phyloP scores from a whole-genome alignment of 2,113 vertebrate species.

The Crotalus helleri region DNA sequence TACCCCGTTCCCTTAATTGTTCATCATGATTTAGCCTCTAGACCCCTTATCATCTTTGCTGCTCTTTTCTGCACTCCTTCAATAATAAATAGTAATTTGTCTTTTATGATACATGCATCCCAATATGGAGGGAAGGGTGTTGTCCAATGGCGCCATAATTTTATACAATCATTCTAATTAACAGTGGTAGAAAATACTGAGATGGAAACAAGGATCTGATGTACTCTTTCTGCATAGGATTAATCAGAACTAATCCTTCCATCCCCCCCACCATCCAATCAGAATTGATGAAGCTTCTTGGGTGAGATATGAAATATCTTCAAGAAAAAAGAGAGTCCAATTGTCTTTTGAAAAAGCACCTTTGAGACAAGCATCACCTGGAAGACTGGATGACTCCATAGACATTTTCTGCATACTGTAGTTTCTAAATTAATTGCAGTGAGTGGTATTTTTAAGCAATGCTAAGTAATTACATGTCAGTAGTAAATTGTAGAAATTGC shows the following conservation, averaged over 20 bases:
- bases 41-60: too few relatives aligned
- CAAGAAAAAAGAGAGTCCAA: neutral
- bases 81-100: neutral
- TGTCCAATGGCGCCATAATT: neutral
- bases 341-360: neutral
- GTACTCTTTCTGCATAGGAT: neutral
- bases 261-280: neutral
- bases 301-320: neutral
- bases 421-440: slow-evolving; percentile 36
- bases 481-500: slow-evolving; percentile 58
- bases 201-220: neutral
- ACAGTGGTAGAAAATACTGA: neutral
- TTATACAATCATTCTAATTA: neutral
- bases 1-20: neutral
- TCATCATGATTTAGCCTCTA: neutral
- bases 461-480: slow-evolving; percentile 30
- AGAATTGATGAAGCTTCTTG: neutral
- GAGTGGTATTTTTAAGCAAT: slow-evolving; percentile 30
- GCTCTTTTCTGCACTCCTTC: neutral
- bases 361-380: neutral
- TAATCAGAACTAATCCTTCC: neutral
- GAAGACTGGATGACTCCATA: neutral
- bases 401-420: slow-evolving; percentile 22
- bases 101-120: neutral
- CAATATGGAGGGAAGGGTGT: neutral